A percentile compares a stretch with the other conserved stretches of the same genome.
phyloP scores from a whole-genome alignment of 2,888 invertebrate genomes.

The Euspilapteryx auroguttella region DNA sequence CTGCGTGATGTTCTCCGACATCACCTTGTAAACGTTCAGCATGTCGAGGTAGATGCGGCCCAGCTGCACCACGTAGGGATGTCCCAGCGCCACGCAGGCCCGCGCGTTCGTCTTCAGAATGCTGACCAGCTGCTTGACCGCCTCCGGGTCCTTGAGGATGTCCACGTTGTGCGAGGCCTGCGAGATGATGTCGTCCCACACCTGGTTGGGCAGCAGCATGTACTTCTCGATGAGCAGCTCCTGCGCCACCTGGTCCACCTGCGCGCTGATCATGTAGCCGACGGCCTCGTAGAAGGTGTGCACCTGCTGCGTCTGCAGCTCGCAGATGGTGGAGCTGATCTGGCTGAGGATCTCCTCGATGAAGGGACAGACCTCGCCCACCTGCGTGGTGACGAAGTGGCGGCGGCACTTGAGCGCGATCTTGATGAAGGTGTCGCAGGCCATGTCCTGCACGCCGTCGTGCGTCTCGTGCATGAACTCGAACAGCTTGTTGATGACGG shows the following conservation, averaged over 20 bases:
- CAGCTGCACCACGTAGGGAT: constrained; percentile 92
- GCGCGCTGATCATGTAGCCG: constrained; percentile 98
- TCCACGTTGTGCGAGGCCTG: constrained; percentile 97
- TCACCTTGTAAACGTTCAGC: constrained; percentile 98
- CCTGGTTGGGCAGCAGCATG: constrained; percentile 96
- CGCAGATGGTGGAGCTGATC: constrained; percentile 97
- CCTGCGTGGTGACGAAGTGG: constrained; percentile 96
- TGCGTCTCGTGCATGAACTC: constrained; percentile 99
- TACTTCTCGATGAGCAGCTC: constrained; percentile 96
- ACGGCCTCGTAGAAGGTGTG: constrained; percentile 99
- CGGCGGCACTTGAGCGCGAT: constrained; percentile 97
- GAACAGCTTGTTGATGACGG: constrained; percentile 99
- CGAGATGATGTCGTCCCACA: constrained; percentile 97
- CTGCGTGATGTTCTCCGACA: constrained; percentile 92
- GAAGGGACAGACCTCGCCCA: constrained; percentile 95
- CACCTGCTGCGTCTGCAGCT: constrained; percentile 96
- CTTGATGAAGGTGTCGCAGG: constrained; percentile 99
- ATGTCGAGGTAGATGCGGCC: constrained; percentile 98
- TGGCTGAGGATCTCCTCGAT: constrained; percentile 97
- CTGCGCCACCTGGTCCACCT: constrained; percentile 87
- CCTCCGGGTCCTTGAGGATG: constrained; percentile 92
- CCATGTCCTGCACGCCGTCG: constrained; percentile 99
- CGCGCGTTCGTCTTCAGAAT: constrained; percentile 98
- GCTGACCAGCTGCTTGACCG: constrained; percentile 95
- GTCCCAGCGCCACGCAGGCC: constrained; percentile 97